Base-by-base conservation (phyloP, 2,888 invertebrate genomes). In the Lapara coniferarum region DNA sequence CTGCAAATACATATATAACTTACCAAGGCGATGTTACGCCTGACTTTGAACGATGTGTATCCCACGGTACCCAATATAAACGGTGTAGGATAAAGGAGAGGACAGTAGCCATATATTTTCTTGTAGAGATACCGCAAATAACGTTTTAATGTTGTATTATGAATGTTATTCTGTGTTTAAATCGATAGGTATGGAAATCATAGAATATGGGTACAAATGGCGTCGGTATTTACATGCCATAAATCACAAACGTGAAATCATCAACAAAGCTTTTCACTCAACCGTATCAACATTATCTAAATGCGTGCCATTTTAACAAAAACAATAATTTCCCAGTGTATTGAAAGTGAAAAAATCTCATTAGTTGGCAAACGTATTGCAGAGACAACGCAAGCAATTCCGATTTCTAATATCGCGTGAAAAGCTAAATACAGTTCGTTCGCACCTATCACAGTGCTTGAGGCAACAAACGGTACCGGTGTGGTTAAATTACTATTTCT, bases 401-500 rank as follows among this genome's bases (percentile, higher is more conserved):
- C 25, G 53, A 51, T 66, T 66, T 46, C 66, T 58, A 71, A 69
- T 68, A 69, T 68, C 71, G 55, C 58, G 57, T 57, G 58, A 69
- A 52, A 46, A 37, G 10, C 53, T 49, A 25, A 67, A 30, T 66
- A 55, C 30, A 44, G 37, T 67, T 66, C 49, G 49, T 71, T 67
- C 30, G 66, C 66, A 56, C 57, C 52, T 69, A 71, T 66, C 67
- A 63, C 51, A 67, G 44, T 66, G 71, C 71, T 66, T 58, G 63
- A 44, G 46, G 71, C 67, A 52, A 66, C 56, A 59, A 57, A 67
- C 68, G 52, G 63, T 67, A 59, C 68, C 10, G 16, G 25, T 25
- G 30, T 59, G 12, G 58, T 30, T 59, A 59, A 70, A 67, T 72
- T 59, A 69, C 71, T 67, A 66, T 57, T 55, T 67, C 58, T 57